A percentile compares a stretch with the other conserved stretches of the same genome.
Evolutionary conservation across 1,140 invertebrate genomes (phyloP).

Genomic region (Drosophila ercepeae): DNA sequence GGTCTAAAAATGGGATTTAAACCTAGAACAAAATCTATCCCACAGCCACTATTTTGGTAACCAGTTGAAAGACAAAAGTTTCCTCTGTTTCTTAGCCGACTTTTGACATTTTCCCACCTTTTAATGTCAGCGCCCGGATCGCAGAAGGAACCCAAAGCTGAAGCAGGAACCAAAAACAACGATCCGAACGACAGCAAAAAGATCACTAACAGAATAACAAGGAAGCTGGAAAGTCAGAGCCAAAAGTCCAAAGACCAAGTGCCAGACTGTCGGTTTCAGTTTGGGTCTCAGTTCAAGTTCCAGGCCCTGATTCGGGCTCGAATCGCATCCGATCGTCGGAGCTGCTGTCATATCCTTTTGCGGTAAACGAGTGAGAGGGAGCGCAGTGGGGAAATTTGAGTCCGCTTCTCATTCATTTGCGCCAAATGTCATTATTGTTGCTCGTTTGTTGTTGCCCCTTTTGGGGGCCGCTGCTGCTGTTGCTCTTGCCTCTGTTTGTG

Average conservation of each 20-base stretch:
- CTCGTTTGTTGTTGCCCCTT: slow-evolving; percentile 66
- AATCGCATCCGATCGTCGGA: slow-evolving; percentile 7
- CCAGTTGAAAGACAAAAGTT: slow-evolving; percentile 7
- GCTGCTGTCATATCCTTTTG: slow-evolving; percentile 80
- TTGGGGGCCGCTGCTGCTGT: slow-evolving; percentile 19
- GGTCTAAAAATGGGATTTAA: background rate
- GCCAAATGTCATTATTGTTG: slow-evolving; percentile 82
- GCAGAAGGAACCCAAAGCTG: slow-evolving; percentile 10
- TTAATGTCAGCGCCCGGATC: slow-evolving; percentile 62
- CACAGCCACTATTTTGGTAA: slow-evolving; percentile 44
- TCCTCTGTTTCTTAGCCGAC: slow-evolving; percentile 1
- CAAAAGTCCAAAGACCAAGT: slow-evolving; percentile 35
- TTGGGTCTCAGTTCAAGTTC: slow-evolving; percentile 23
- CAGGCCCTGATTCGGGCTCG: slow-evolving; percentile 41
- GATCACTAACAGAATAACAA: slow-evolving; percentile 39
- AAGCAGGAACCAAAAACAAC: slow-evolving; percentile 24
- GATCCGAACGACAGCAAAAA: slow-evolving; percentile 26
- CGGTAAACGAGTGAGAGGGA: slow-evolving; percentile 42
- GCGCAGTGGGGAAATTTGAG: slow-evolving; percentile 55
- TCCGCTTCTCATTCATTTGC: slow-evolving; percentile 74
- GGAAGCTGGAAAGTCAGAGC: slow-evolving; percentile 32
- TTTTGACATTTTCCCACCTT: slow-evolving; percentile 79
- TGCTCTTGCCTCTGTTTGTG: slow-evolving; percentile 20
- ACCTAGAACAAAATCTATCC: slow-evolving; percentile 2
- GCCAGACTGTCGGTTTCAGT: slow-evolving; percentile 37